Evolutionary conservation across 1,140 invertebrate species (phyloP).

Genomic region (Atta texana): DNA sequence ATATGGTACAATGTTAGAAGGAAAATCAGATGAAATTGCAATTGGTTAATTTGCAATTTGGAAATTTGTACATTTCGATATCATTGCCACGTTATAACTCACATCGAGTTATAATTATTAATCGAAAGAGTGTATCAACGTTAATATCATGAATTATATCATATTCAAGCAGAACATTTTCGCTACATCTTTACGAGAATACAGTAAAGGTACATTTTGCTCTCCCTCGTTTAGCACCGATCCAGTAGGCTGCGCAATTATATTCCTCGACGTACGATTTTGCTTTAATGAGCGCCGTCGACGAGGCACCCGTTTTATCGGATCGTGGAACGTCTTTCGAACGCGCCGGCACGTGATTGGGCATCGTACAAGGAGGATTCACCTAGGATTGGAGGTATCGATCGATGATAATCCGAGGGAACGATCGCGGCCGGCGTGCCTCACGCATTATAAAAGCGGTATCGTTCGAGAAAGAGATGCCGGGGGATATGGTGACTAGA

Average conservation of each 20-base stretch:
- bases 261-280: slow-evolving; percentile 47
- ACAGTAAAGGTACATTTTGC: slow-evolving; percentile 23
- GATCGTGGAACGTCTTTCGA: slow-evolving; percentile 38
- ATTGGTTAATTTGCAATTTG: not conserved
- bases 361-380: slow-evolving; percentile 74
- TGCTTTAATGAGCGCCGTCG: slow-evolving; percentile 44
- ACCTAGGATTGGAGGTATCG: slow-evolving; percentile 71
- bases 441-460: slow-evolving; percentile 81
- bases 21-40: not conserved
- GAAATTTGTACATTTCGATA: not conserved
- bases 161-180: not conserved
- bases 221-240: slow-evolving; percentile 30
- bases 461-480: slow-evolving; percentile 73
- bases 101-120: slow-evolving; percentile 20
- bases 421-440: slow-evolving; percentile 73
- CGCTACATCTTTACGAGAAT: slow-evolving; percentile 13
- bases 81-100: not conserved
- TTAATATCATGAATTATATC: not conserved
- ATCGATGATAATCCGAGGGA: slow-evolving; percentile 80
- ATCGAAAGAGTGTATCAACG: slow-evolving; percentile 1
- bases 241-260: slow-evolving; percentile 32
- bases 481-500: slow-evolving; percentile 80
- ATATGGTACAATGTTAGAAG: not conserved
- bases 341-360: slow-evolving; percentile 60
- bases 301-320: slow-evolving; percentile 39